Evolutionary conservation across 2,797 vertebrate species (phyloP), one percentile per base, ranked within the genome.

Genomic region (Chrysocyon brachyurus): DNA sequence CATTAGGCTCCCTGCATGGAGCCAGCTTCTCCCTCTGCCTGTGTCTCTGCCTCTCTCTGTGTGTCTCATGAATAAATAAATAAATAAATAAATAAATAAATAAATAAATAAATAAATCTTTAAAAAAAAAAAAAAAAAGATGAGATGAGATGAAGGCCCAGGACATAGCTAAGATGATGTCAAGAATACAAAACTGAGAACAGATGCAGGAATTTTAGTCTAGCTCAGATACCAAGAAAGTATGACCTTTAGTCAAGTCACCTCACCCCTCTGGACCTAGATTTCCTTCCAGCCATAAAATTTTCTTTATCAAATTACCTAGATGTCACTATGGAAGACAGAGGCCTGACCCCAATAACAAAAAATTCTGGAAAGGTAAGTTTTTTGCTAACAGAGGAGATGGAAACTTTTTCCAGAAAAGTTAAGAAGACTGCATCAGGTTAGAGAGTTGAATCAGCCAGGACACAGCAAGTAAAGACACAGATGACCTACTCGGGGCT

Each of bases 291-390:
- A 85, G 63, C 63, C 40, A 28, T 61, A 54, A 68, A 79, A 73
- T 84, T 72, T 63, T 88, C 59, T 36, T 68, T 70, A n/a, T 89
- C 52, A 89, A 10, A 56, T 77, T 46, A 91, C 68, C 89, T 91
- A 49, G 31, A 70, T 56, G 28, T 83, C 88, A 54, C 7, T 61
- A 49, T 83, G 16, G 17, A 87, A 96, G 24, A 81, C 57, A 93
- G 24, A 93, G 66, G 33, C 5, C 57, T 72, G 33, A 81, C 17
- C 46, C 49, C 12, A 81, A 59, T 56, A 92, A 68, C 52, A 68
- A n/a, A 83, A 84, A 78, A 72, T 57, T 63, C 17, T 56, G 64
- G 33, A 68, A 91, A 87, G 1, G n/a, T 63, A 68, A 72, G 26
- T 28, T 79, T 40, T 68, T 72, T 72, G 24, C 24, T 57, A 92